Evolutionary conservation across 2,888 invertebrate species (phyloP), one percentile per base, ranked within the genome.

Genomic region (Hoplodrina ambigua): DNA sequence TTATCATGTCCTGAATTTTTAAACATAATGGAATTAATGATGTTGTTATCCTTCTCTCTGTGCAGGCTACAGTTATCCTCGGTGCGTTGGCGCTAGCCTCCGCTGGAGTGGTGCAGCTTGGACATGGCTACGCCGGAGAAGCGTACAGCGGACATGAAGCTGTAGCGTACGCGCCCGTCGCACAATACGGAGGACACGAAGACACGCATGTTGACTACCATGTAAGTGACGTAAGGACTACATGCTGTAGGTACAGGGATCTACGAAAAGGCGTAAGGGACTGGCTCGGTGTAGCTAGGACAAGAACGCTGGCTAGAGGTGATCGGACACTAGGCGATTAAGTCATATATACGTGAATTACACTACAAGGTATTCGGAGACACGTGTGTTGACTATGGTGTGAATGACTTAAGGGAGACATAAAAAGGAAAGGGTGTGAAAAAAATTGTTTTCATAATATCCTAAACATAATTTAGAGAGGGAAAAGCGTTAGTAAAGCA

Each of bases 141-240:
- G 87, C 87, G 72, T 94, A 95, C n/a, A n/a, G n/a, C 82, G 95
- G 93, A 70, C 93, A 95, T 50, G 94, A 94, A 69, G 91, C 89
- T 5, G 89, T 90, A 59, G 93, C 91, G 60, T 95, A 94, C 84
- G 95, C 94, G 46, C 94, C 93, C 49, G 90, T 92, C 17, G 91
- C 90, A 56, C 90, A 92, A 78, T 94, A 94, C 81, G 93, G 86
- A 64, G 91, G 89, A 70, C 94, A 94, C 62, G 95, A 94, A 20
- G 95, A 95, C 69, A 92, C 93, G 72, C 95, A 94, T 85, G 95
- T 95, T 77, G 95, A 95, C 89, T 95, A 95, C 72, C 95, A 95
- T 83, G 95, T 95, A 85, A 93, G 94, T 78, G 11, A 20, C 8
- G 0, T 19, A n/a, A 4, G 20, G 0, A 17, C 0, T 20, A 15